These are phyloP conservation scores for Drosophila novamexicana DNA, from an alignment of 1,140 invertebrate genomes.

Conservation along the genomic window DNA sequence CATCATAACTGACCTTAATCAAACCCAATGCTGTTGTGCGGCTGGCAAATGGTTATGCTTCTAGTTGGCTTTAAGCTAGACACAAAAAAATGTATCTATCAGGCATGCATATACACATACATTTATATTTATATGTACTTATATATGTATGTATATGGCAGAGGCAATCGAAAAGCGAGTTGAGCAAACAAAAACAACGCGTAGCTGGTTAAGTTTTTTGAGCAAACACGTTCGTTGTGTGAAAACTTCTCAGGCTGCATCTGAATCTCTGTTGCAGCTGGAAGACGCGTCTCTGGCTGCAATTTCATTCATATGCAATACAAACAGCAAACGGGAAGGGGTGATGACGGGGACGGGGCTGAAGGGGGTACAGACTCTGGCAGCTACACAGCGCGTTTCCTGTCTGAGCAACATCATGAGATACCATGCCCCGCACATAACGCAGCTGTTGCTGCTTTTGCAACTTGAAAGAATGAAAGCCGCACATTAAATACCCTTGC, in stretches of 20 bases:
- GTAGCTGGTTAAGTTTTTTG: constrained; percentile 17
- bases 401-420: constrained; percentile 64
- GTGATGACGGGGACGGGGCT: neutral
- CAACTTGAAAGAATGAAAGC: neutral
- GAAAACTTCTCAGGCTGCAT: constrained; percentile 71
- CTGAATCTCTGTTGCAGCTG: constrained; percentile 57
- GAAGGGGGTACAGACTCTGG: constrained; percentile 2
- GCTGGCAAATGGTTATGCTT: constrained; percentile 43
- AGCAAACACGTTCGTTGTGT: constrained; percentile 73
- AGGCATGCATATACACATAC: neutral
- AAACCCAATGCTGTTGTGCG: constrained; percentile 60
- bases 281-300: constrained; percentile 35
- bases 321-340: constrained; percentile 21
- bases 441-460: constrained; percentile 18
- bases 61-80: constrained; percentile 11
- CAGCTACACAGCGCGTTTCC: constrained; percentile 67
- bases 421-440: constrained; percentile 53
- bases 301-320: constrained; percentile 71
- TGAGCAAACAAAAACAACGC: constrained; percentile 40
- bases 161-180: constrained; percentile 58
- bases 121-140: neutral
- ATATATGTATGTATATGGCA: neutral
- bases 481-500: too few species aligned
- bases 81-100: constrained; percentile 24
- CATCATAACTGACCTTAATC: constrained; percentile 79